Conservation (phyloP, 2,113 vertebrate genomes). For the Myiagra hebetior region DNA sequence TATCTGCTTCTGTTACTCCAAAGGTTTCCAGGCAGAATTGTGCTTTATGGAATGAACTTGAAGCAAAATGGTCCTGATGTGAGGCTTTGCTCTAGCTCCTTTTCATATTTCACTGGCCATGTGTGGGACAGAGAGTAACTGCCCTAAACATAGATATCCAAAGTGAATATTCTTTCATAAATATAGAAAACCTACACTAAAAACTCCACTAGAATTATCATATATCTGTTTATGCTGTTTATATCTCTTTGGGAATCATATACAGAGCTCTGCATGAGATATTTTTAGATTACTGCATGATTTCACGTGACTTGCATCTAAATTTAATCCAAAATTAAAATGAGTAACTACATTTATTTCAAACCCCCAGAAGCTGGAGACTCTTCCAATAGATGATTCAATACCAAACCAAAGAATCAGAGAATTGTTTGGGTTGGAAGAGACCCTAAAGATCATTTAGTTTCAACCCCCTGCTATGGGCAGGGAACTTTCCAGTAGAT, state of each 20-base stretch:
- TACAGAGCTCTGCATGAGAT: neutral
- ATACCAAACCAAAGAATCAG: neutral
- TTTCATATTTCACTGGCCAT: neutral
- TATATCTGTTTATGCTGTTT: neutral
- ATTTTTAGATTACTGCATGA: slow-evolving; percentile 40
- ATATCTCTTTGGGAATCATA: neutral
- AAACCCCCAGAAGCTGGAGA: neutral
- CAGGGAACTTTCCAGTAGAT: neutral
- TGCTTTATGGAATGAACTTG: neutral
- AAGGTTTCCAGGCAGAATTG: neutral
- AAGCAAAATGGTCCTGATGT: neutral
- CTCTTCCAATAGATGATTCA: neutral
- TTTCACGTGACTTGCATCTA: slow-evolving; percentile 33
- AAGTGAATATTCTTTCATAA: neutral
- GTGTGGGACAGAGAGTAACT: neutral
- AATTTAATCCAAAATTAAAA: neutral
- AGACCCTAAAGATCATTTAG: neutral
- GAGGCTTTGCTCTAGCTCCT: neutral
- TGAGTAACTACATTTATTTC: neutral
- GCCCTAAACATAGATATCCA: neutral
- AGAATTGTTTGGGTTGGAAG: neutral
- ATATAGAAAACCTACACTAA: neutral
- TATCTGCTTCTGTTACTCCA: neutral
- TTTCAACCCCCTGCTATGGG: neutral
- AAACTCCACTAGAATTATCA: neutral